phyloP scores from a whole-genome alignment of 2,888 invertebrate species.

The Calameuta idolon region DNA sequence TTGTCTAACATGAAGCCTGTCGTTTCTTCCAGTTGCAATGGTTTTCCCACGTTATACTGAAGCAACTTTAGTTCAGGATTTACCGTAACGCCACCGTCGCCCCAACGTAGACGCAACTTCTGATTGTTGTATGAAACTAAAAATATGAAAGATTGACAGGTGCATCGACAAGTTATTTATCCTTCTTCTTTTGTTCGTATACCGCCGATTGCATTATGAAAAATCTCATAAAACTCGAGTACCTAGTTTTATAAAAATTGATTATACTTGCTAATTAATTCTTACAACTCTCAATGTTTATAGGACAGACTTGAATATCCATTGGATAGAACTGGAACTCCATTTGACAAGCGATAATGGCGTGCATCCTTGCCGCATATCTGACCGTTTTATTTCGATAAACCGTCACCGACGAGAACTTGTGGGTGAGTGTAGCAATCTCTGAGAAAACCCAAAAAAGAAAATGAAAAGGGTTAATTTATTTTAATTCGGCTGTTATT shows the following conservation, averaged over 20 bases:
- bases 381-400: conserved; percentile 84
- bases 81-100: conserved; percentile 79
- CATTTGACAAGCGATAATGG: conserved; percentile 89
- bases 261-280: conserved; percentile 40
- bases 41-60: conserved; percentile 83
- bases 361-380: conserved; percentile 86
- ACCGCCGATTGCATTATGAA: neutral
- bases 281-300: conserved; percentile 89
- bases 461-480: neutral
- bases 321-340: conserved; percentile 88
- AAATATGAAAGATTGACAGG: conserved; percentile 26
- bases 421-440: conserved; percentile 83
- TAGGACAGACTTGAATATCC: conserved; percentile 87
- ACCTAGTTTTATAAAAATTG: neutral
- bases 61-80: conserved; percentile 84
- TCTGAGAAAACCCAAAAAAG: conserved; percentile 69
- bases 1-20: conserved; percentile 82
- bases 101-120: conserved; percentile 82
- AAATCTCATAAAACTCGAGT: neutral
- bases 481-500: neutral
- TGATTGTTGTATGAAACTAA: conserved; percentile 84
- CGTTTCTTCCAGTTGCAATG: conserved; percentile 78
- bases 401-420: conserved; percentile 84
- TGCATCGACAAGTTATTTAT: neutral
- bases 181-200: neutral